Conservation (phyloP, 2,113 vertebrate genomes). For the Procapra przewalskii region DNA sequence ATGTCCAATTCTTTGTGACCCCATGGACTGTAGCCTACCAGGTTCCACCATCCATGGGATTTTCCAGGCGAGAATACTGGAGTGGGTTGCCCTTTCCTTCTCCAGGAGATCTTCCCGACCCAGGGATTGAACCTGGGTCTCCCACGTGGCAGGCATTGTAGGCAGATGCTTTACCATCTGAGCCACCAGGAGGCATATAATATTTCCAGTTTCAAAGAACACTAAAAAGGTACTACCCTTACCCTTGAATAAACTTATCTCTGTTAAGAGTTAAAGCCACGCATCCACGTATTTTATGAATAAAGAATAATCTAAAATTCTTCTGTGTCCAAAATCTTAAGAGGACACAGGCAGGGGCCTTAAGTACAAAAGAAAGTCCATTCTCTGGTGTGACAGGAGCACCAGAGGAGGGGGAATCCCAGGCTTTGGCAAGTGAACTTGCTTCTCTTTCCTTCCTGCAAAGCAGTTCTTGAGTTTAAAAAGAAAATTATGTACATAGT, state of each 20-base stretch:
- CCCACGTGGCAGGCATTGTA: too few species aligned
- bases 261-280: not conserved
- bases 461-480: not conserved
- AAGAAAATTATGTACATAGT: not conserved
- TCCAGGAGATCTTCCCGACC: too few species aligned
- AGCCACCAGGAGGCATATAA: not conserved
- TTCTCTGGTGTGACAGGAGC: not conserved
- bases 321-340: not conserved
- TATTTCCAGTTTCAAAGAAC: not conserved
- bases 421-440: not conserved
- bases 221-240: not conserved
- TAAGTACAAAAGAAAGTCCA: not conserved
- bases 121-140: too few species aligned
- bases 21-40: too few species aligned
- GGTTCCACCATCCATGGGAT: too few species aligned
- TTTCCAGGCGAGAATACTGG: too few species aligned
- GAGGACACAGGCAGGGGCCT: not conserved
- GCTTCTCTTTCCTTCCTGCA: not conserved
- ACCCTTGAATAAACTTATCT: not conserved
- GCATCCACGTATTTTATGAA: not conserved
- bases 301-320: not conserved
- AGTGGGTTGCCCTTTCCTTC: too few species aligned
- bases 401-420: not conserved
- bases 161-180: too few species aligned
- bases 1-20: fast-evolving